Evolutionary conservation across 2,113 vertebrate genomes (phyloP).

Genomic region (Protomyctophum bolini): DNA sequence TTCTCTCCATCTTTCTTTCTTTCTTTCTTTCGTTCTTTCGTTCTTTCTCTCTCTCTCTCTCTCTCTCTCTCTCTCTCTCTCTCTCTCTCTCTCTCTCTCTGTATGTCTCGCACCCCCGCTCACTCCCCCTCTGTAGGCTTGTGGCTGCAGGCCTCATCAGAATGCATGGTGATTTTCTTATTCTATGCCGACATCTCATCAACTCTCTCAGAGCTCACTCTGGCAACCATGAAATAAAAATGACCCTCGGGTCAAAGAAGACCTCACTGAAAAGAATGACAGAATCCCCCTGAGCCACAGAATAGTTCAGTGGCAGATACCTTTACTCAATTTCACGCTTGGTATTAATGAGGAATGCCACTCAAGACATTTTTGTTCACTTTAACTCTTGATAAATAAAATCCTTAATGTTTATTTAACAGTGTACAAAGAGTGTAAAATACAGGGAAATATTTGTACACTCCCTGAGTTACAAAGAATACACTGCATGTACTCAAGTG

Average conservation of each 20-base stretch:
- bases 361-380: background rate
- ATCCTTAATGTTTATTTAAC: no score
- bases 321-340: constrained; percentile 30
- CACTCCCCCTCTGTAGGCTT: background rate
- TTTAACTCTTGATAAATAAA: no score
- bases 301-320: constrained; percentile 33
- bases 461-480: no score
- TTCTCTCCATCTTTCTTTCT: background rate
- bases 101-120: background rate
- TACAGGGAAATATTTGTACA: no score
- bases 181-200: constrained; percentile 18
- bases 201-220: constrained; percentile 10
- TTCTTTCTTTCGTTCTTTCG: background rate
- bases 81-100: background rate
- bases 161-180: background rate
- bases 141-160: background rate
- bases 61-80: background rate
- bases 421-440: no score
- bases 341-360: constrained; percentile 23
- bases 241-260: constrained; percentile 2
- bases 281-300: constrained; percentile 13
- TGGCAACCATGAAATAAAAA: constrained; percentile 35
- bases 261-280: constrained; percentile 8
- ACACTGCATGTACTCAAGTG: no score
- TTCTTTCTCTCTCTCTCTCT: background rate